Conservation (phyloP, 1,140 invertebrate species). For the Papilio machaon region DNA sequence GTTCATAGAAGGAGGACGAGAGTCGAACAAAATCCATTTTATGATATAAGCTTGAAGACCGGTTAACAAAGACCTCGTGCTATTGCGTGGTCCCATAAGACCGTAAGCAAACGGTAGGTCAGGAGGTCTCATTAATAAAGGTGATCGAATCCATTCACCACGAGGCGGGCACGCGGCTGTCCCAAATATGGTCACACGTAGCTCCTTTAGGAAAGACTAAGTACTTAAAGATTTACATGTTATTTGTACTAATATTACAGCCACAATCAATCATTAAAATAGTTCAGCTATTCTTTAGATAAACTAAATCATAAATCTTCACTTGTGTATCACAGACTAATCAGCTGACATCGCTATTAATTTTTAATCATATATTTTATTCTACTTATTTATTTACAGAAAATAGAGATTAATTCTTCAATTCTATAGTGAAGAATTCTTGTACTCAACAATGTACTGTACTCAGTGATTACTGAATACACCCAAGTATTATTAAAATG, state of each 20-base stretch:
- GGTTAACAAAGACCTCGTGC: conserved; percentile 85
- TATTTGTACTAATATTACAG: too few relatives aligned
- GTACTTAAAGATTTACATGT: neutral
- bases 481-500: neutral
- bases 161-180: conserved; percentile 84
- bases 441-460: too few relatives aligned
- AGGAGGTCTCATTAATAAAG: conserved; percentile 83
- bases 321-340: too few relatives aligned
- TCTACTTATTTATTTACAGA: too few relatives aligned
- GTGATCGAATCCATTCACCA: conserved; percentile 85
- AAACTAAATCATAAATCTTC: too few relatives aligned
- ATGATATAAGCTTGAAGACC: conserved; percentile 86
- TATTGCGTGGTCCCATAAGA: conserved; percentile 83
- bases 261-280: conserved; percentile 76
- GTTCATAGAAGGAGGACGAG: conserved; percentile 77
- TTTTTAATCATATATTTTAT: too few relatives aligned
- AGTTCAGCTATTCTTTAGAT: too few relatives aligned
- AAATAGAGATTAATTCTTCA: too few relatives aligned
- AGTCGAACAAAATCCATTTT: conserved; percentile 86
- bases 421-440: too few relatives aligned
- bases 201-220: conserved; percentile 70
- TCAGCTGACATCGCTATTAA: too few relatives aligned
- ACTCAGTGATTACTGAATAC: too few relatives aligned
- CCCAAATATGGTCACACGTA: conserved; percentile 84
- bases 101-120: conserved; percentile 84